Evolutionary conservation across 2,113 vertebrate genomes (phyloP).

Genomic region (Ailurus styani): DNA sequence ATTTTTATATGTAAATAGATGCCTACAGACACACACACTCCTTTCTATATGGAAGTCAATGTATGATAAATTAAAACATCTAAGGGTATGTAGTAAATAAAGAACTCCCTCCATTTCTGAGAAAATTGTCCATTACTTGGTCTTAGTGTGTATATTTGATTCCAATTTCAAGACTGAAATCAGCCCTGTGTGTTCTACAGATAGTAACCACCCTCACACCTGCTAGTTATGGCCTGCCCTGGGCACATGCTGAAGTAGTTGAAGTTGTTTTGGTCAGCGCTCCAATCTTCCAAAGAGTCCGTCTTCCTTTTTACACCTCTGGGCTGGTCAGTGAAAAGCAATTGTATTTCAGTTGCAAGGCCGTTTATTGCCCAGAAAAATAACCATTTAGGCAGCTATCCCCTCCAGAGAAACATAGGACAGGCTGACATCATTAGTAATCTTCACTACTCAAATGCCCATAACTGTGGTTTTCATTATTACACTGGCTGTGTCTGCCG

Average conservation of each 20-base stretch:
- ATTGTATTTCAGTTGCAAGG: neutral
- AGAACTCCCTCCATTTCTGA: neutral
- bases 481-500: neutral
- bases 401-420: neutral
- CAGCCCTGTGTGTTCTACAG: neutral
- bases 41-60: neutral
- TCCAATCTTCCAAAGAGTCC: neutral
- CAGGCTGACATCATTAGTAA: neutral
- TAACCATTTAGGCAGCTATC: neutral
- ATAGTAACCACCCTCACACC: neutral
- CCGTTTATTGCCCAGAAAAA: neutral
- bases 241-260: neutral
- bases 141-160: neutral
- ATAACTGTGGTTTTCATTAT: neutral
- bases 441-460: neutral
- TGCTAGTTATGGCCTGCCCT: neutral
- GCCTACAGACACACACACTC: too few relatives aligned
- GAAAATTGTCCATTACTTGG: neutral
- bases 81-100: neutral
- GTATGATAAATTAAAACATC: neutral
- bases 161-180: neutral
- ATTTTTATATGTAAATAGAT: neutral
- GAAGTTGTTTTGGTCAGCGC: neutral
- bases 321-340: neutral
- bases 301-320: neutral